A percentile compares a stretch with the other conserved stretches of the same genome.
Conservation (phyloP, 2,888 invertebrate genomes). For the Mythimna lalbum region DNA sequence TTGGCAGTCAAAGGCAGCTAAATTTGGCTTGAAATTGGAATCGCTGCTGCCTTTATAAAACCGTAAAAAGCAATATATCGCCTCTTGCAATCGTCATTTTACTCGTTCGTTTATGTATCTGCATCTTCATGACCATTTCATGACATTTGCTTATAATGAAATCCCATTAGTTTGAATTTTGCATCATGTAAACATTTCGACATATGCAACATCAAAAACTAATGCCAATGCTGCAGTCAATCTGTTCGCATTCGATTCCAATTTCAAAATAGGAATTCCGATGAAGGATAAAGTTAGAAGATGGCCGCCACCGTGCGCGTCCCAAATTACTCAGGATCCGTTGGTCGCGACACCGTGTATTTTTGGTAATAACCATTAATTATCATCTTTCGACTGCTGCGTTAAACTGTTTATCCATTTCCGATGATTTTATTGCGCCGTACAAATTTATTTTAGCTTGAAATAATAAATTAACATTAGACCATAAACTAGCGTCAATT, state of each 20-base stretch:
- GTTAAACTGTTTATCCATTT: slow-evolving; percentile 59
- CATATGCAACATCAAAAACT: slow-evolving; percentile 16
- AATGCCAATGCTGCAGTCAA: slow-evolving; percentile 37
- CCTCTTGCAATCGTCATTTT: neutral
- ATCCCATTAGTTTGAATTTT: neutral
- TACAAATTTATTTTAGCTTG: slow-evolving; percentile 46
- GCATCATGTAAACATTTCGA: slow-evolving; percentile 4
- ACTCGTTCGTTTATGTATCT: too few species aligned
- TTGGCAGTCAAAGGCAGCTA: neutral
- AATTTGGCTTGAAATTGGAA: neutral
- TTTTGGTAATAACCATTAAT: slow-evolving; percentile 74
- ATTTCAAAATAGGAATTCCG: slow-evolving; percentile 66
- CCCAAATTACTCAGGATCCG: slow-evolving; percentile 79
- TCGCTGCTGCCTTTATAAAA: too few species aligned
- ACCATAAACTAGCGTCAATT: slow-evolving; percentile 26
- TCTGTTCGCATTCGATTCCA: slow-evolving; percentile 50
- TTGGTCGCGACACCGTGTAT: slow-evolving; percentile 77
- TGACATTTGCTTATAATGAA: neutral
- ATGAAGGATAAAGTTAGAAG: slow-evolving; percentile 77
- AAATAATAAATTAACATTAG: slow-evolving; percentile 41
- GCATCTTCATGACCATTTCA: too few species aligned
- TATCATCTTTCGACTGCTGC: slow-evolving; percentile 50
- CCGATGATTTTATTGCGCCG: slow-evolving; percentile 51
- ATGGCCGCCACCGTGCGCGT: slow-evolving; percentile 70
- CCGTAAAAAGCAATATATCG: neutral